Base-by-base conservation (phyloP, 2,113 vertebrate species). In the Calidris pugnax region DNA sequence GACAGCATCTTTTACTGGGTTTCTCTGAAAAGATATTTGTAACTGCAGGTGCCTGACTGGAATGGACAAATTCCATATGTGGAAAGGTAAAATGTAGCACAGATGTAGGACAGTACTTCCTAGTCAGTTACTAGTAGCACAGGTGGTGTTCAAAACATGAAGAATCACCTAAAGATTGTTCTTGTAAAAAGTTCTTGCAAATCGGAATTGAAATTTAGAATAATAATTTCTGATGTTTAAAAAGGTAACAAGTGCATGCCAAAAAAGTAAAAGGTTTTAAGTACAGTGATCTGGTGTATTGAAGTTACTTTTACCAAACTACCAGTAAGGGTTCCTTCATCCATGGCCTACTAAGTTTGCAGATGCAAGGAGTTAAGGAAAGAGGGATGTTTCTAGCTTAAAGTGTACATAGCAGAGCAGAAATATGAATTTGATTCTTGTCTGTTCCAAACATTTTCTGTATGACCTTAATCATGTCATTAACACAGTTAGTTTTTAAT, bases 61-160 rank as follows among this genome's bases (percentile, higher is more conserved):
- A 37, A 28, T 77, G 24, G 10, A 47, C 28, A 64, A 66, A 45
- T 83, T 55, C 39, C 10, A 1, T 56, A 14, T 0, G 0, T 56
- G 53, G 19, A 39, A 62, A 68, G 13, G 26, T 64, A 35, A 85
- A 90, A 76, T 18, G 5, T 35, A 41, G 12, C 35, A 32, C 47
- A 73, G 16, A 76, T 18, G 5, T 35, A 41, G 12, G 33, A 32
- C 47, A 73, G 16, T 20, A 7, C 37, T 91, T 79, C 48, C 53
- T 59, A 37, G 39, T 30, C 45, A 76, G 30, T 48, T 39, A n/a
- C 24, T 51, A 63, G 27, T 32, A 7, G 37, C 12, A 8, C 6
- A 12, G 14, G 3, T 11, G 23, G 5, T 23, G 10, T 22, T 88
- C 17, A 72, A 59, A 73, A 45, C 19, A 45, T 30, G 17, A 63